Evolutionary conservation across 2,888 invertebrate species (phyloP).

Genomic region (Hyalella azteca): DNA sequence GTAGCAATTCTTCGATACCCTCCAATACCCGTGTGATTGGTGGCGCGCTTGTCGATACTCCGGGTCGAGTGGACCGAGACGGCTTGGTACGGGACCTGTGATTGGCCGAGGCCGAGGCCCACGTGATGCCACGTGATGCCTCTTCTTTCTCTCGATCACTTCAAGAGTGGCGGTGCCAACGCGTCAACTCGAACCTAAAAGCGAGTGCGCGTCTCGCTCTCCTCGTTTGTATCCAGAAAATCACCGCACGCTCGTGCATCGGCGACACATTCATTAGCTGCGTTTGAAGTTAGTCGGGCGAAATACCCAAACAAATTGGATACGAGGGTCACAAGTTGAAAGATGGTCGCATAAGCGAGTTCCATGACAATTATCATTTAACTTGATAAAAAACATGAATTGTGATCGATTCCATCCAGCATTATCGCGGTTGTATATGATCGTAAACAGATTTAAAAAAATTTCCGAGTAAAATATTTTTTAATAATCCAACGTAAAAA

Average conservation of each 20-base stretch:
- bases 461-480: too few species aligned
- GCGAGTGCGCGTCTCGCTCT: slow-evolving; percentile 30
- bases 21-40: slow-evolving; percentile 40
- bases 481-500: too few species aligned
- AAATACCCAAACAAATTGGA: too few species aligned
- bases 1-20: slow-evolving; percentile 40
- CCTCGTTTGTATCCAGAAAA: slow-evolving; percentile 23
- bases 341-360: too few species aligned
- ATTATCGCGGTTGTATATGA: too few species aligned
- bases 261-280: too few species aligned
- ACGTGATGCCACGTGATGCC: slow-evolving; percentile 31
- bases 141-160: slow-evolving; percentile 40
- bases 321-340: too few species aligned
- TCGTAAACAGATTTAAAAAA: too few species aligned
- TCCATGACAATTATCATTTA: too few species aligned
- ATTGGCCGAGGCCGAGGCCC: slow-evolving; percentile 24
- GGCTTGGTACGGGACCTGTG: slow-evolving; percentile 16
- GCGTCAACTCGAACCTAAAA: slow-evolving; percentile 33
- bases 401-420: too few species aligned
- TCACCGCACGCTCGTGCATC: slow-evolving; percentile 8
- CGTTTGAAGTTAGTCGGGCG: too few species aligned
- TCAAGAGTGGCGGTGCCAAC: not conserved
- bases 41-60: slow-evolving; percentile 40
- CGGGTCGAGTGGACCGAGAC: slow-evolving; percentile 19
- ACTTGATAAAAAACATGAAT: too few species aligned